Evolutionary conservation across 2,113 vertebrate genomes (phyloP), one percentile per base, ranked within the genome.

Genomic region (Hystrix cristata): DNA sequence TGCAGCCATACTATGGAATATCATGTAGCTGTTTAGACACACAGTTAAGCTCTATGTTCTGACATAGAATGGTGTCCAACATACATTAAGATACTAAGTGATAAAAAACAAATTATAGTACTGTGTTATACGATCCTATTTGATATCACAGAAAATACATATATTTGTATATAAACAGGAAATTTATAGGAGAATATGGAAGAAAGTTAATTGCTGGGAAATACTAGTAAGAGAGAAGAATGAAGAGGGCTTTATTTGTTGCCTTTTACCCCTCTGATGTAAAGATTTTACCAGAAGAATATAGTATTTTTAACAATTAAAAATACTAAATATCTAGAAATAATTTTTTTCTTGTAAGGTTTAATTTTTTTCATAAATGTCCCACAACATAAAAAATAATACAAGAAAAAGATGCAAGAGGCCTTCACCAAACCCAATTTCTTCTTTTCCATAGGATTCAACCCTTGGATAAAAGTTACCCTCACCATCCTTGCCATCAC

Each of bases 21-120:
- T 60, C 90, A 78, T 34, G 21, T 57, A 80, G 59, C 83, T 93
- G 72, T 94, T 95, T 93, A 93, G 90, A 96, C 95, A 96, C 65
- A 88, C 81, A 83, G 65, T 80, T 72, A 87, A 71, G 31, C 92
- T 88, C 1, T 57, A 34, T 55, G 21, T 85, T 87, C 81, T 81
- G 64, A 95, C 57, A 69, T 19, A 87, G 69, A 83, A 92, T 65
- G 57, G 27, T 87, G 51, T 78, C 62, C 53, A 93, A 87, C 5
- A 69, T 78, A 80, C 53, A 71, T 80, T 60, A 81, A 64, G 76
- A 76, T 31, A 46, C 31, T 21, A 87, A 2, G 14, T 25, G 60
- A 72, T 69, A 67, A 90, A 94, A 96, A 90, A 25, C 19, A 89
- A 93, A 64, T 60, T 62, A 79, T 9, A n/a, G 21, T 87, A 31